Evolutionary conservation across 2,113 vertebrate genomes (phyloP), one percentile per base, ranked within the genome.

Genomic region (Tiliqua scincoides): DNA sequence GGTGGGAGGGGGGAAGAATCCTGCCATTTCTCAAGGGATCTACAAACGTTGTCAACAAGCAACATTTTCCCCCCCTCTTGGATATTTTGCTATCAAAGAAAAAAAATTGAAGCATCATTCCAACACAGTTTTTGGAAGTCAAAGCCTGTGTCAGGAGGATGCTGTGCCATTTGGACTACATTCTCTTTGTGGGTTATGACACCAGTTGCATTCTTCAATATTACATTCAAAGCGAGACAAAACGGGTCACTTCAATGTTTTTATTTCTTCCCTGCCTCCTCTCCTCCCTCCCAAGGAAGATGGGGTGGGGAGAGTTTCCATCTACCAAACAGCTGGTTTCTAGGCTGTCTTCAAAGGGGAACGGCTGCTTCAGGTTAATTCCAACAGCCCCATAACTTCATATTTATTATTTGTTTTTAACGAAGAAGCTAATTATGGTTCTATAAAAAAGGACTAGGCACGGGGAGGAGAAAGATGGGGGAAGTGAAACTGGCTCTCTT

Each of bases 311-410:
- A 61, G 90, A 89, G 78, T 89, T 91, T 93, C 87, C 87, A 89
- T 87, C 88, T 88, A 83, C 76, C 81, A 70, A 93, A 85, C 90
- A 87, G 91, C 91, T 94, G 89, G 92, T 91, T 79, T 87, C 85
- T 5, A 2, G 85, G 68, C 52, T 86, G 71, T 89, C 93, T 94
- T 81, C 90, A 88, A 87, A 94, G 54, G 30, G 92, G 88, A 92
- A 93, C 90, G 84, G 82, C 91, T 94, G 89, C 91, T 95, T 90
- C 89, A 74, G 90, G 93, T 94, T 95, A 71, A 92, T 91, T 93
- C 93, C 93, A 85, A 93, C 94, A 94, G 35, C 75, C 85, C 85
- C 67, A 65, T 0, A 88, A 62, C 20, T 84, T 70, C 88, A 89
- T 89, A 88, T 89, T 90, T 86, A 85, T 92, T 92, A 81, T 92